Evolutionary conservation across 2,888 invertebrate species (phyloP), one percentile per base, ranked within the genome.

Genomic region (Hydraecia micacea): DNA sequence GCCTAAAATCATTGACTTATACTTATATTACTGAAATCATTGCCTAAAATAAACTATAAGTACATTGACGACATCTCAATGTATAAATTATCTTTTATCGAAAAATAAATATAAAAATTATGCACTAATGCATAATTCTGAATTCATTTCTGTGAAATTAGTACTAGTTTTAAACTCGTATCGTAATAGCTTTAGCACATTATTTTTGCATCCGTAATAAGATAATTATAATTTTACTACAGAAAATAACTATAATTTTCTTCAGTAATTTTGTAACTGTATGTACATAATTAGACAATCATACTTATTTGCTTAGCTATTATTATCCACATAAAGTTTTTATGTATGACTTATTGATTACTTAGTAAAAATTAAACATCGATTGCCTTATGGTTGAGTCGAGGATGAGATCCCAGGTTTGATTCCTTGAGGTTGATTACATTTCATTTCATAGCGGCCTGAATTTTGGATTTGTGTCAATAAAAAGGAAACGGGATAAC

Each of bases 231-330:
- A 73, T 63, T 67, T 70, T 67, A 52, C 25, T 42, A 36, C 32
- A 8, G 18, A 52, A 55, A 52, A 55, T 62, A 15, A 58, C n/a
- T 58, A 65, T 55, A 58, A 69, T 80, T 69, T 58, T 55, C 46
- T n/a, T n/a, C n/a, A n/a, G n/a, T n/a, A n/a, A n/a, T n/a, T n/a
- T n/a, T n/a, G n/a, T n/a, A n/a, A n/a, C n/a, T n/a, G n/a, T 42
- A 52, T 60, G 39, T 5, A 49, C n/a, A 52, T 68, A 78, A 71
- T 66, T 52, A 60, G 36, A 36, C n/a, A n/a, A n/a, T n/a, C 9
- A 18, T 69, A 49, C 13, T 58, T 60, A 67, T 32, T 25, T 46
- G 42, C 28, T 66, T 67, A 6, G 25, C 25, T 21, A 60, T 46
- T 18, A 58, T 2, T 25, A 46, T 32, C 6, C 32, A 36, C 18